Percentiles rank a stretch among this genome's conserved stretches.
phyloP scores from a whole-genome alignment of 2,888 invertebrate genomes.

The Caenorhabditis sinica region DNA sequence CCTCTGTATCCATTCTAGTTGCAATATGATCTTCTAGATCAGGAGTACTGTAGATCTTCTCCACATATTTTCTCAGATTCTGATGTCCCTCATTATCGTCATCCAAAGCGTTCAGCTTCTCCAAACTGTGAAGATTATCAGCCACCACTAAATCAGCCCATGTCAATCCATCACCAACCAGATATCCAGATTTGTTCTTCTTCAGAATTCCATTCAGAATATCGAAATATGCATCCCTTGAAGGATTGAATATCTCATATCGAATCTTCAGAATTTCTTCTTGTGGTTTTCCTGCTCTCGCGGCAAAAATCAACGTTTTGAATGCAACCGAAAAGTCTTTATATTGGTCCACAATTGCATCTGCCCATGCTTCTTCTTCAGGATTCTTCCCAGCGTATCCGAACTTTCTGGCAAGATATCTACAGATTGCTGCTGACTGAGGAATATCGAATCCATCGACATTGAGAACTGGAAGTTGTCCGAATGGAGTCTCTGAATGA shows the following conservation, averaged over 20 bases:
- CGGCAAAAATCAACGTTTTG: constrained; percentile 20
- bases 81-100: constrained; percentile 21
- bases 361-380: constrained; percentile 60
- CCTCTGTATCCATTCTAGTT: constrained; percentile 42
- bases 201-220: constrained; percentile 48
- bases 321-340: constrained; percentile 48
- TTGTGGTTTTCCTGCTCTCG: constrained; percentile 28
- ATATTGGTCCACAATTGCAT: constrained; percentile 59
- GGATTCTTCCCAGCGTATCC: constrained; percentile 59
- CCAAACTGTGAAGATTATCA: constrained; percentile 58
- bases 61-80: constrained; percentile 30
- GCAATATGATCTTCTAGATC: constrained; percentile 48
- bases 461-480: constrained; percentile 42
- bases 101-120: constrained; percentile 38
- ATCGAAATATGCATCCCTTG: constrained; percentile 39
- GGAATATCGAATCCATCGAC: constrained; percentile 59
- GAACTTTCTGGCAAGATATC: constrained; percentile 54
- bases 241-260: constrained; percentile 36
- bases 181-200: constrained; percentile 48
- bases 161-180: constrained; percentile 62
- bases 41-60: constrained; percentile 35
- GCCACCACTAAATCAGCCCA: constrained; percentile 60
- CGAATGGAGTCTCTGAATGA: constrained; percentile 39
- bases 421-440: constrained; percentile 45
- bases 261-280: constrained; percentile 46